Conservation (phyloP, 2,113 vertebrate species). For the Hydropotes inermis region DNA sequence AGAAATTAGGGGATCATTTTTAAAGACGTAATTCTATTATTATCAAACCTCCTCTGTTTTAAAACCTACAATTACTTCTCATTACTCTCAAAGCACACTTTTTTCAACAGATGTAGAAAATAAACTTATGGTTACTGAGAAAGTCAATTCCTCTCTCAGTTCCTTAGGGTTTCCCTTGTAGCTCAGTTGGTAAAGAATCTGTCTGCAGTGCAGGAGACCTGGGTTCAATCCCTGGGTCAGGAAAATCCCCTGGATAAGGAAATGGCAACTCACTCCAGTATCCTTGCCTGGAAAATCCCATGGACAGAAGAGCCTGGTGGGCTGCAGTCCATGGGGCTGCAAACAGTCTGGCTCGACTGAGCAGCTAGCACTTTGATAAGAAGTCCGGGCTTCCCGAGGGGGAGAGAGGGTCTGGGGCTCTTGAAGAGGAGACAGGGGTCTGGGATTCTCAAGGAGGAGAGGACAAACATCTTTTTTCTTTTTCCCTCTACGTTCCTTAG, state of each 20-base stretch:
- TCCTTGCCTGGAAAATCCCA: background rate
- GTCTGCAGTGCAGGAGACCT: background rate
- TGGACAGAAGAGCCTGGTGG: background rate
- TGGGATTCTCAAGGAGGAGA: background rate
- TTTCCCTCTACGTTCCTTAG: background rate
- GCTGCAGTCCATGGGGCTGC: background rate
- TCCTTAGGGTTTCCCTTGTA: background rate
- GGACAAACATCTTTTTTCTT: accelerated
- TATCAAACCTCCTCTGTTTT: background rate
- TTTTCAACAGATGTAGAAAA: background rate
- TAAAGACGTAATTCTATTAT: background rate
- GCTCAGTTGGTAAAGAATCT: background rate
- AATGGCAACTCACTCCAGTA: background rate
- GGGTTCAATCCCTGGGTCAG: background rate
- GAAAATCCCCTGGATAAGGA: background rate
- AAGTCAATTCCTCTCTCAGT: background rate
- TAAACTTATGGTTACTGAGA: background rate
- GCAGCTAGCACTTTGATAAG: background rate
- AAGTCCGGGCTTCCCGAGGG: background rate
- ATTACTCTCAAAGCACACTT: background rate
- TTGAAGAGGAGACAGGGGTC: background rate
- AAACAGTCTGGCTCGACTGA: background rate
- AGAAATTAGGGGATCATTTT: background rate
- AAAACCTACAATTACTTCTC: background rate
- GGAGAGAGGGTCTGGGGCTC: background rate